Evolutionary conservation across 2,888 invertebrate genomes (phyloP).

Genomic region (Platycheirus rosarum): DNA sequence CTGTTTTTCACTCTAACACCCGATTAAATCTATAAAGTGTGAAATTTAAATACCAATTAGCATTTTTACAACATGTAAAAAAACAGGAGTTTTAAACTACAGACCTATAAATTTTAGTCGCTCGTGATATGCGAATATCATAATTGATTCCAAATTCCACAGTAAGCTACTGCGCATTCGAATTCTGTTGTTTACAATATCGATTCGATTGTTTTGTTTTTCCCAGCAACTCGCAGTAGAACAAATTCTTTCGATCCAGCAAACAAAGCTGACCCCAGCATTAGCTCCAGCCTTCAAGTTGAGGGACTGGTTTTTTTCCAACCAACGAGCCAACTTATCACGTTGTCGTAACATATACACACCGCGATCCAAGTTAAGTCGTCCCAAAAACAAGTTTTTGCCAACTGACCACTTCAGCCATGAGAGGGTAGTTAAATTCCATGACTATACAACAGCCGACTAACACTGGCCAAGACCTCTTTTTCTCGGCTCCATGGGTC

Average conservation of each 20-base stretch:
- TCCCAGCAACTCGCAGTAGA: conserved; percentile 31
- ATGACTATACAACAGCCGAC: not conserved
- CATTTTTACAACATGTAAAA: too few relatives aligned
- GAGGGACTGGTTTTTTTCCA: conserved; percentile 37
- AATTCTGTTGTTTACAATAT: conserved; percentile 38
- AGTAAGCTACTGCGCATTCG: conserved; percentile 42
- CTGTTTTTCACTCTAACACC: too few relatives aligned
- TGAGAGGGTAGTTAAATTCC: conserved; percentile 22
- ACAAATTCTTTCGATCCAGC: conserved; percentile 23
- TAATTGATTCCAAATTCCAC: conserved; percentile 28
- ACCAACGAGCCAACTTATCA: conserved; percentile 33
- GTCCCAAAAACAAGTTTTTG: conserved; percentile 47
- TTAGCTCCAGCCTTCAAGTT: conserved; percentile 5
- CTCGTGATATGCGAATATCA: not conserved
- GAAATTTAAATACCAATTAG: too few relatives aligned
- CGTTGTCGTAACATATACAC: conserved; percentile 11
- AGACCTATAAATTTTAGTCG: not conserved
- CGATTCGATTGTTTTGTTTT: conserved; percentile 50
- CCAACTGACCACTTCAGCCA: conserved; percentile 24
- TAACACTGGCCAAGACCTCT: conserved; percentile 53
- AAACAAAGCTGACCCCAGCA: not conserved
- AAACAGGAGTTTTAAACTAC: too few relatives aligned
- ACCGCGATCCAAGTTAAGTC: conserved; percentile 1
- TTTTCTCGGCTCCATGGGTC: conserved; percentile 16
- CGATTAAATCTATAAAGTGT: too few relatives aligned